These are phyloP conservation scores for Anguilla anguilla DNA, from an alignment of 2,797 vertebrate genomes.

Conservation along the genomic window DNA sequence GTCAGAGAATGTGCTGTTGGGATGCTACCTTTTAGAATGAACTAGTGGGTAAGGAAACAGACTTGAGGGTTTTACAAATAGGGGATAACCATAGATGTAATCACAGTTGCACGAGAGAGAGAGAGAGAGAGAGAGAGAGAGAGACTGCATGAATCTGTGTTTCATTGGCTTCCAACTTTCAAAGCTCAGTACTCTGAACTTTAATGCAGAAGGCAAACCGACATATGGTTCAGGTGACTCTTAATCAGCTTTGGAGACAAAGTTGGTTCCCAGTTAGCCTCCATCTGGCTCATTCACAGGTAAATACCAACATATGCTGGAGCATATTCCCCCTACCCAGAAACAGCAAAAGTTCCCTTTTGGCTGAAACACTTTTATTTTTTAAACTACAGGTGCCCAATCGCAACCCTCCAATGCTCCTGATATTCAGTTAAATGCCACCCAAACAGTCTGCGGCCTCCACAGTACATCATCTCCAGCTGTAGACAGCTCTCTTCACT, in stretches of 20 bases:
- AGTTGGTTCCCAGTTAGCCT: too few relatives aligned
- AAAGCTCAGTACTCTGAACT: slow-evolving; percentile 32
- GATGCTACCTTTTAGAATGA: neutral
- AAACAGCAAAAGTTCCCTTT: too few relatives aligned
- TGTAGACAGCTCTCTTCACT: neutral
- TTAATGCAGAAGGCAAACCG: slow-evolving; percentile 46
- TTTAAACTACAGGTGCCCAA: too few relatives aligned
- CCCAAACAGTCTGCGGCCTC: neutral
- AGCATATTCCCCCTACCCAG: neutral
- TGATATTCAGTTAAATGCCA: too few relatives aligned
- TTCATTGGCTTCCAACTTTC: slow-evolving; percentile 53
- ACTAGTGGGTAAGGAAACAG: neutral
- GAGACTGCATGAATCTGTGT: slow-evolving; percentile 45
- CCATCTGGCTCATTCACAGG: too few relatives aligned
- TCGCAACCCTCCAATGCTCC: too few relatives aligned
- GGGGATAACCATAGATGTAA: neutral
- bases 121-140: neutral
- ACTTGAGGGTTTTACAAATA: neutral
- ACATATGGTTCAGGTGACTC: slow-evolving; percentile 43
- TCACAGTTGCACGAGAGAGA: too few relatives aligned
- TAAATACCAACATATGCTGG: neutral
- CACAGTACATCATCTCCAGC: neutral
- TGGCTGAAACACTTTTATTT: too few relatives aligned
- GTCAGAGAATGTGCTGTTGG: neutral
- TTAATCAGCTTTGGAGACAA: slow-evolving; percentile 38